These are phyloP conservation scores for Matsumyia berberina DNA, from an alignment of 2,888 invertebrate genomes.

Conservation along the genomic window DNA sequence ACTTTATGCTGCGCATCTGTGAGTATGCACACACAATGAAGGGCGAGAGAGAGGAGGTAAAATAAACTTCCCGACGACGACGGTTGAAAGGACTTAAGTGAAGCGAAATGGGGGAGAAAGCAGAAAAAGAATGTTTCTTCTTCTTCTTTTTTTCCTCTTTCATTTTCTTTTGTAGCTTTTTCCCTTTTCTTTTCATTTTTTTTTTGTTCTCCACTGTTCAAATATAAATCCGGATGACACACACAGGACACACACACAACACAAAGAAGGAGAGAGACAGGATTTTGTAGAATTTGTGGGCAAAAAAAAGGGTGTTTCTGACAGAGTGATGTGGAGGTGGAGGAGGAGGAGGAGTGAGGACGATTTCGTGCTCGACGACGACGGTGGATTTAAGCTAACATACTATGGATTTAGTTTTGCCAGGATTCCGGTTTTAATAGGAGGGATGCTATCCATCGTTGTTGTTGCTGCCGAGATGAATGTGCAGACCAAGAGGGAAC, in stretches of 20 bases:
- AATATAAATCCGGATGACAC: neutral
- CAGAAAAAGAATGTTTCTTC: constrained; percentile 47
- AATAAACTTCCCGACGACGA: constrained; percentile 7
- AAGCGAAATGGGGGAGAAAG: constrained; percentile 18
- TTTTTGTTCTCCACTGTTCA: too few relatives aligned
- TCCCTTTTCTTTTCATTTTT: constrained; percentile 13
- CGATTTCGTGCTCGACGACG: constrained; percentile 38
- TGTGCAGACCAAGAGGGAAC: constrained; percentile 19
- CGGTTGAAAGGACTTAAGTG: neutral
- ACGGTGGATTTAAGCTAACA: constrained; percentile 54
- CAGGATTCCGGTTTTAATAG: constrained; percentile 49
- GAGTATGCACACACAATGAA: constrained; percentile 45
- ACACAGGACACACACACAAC: constrained; percentile 8
- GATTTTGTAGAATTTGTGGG: constrained; percentile 46
- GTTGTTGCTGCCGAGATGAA: constrained; percentile 7
- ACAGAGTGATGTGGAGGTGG: constrained; percentile 12
- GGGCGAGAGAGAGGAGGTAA: neutral
- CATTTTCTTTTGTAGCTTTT: constrained; percentile 10
- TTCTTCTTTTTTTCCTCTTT: too few relatives aligned
- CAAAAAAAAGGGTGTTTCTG: constrained; percentile 57
- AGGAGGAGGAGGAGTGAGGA: neutral
- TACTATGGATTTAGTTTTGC: constrained; percentile 51
- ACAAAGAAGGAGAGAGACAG: neutral
- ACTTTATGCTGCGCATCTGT: constrained; percentile 40
- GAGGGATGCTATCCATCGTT: constrained; percentile 16